Evolutionary conservation across 2,888 invertebrate species (phyloP), one percentile per base, ranked within the genome.

Genomic region (Plebejus melissa): DNA sequence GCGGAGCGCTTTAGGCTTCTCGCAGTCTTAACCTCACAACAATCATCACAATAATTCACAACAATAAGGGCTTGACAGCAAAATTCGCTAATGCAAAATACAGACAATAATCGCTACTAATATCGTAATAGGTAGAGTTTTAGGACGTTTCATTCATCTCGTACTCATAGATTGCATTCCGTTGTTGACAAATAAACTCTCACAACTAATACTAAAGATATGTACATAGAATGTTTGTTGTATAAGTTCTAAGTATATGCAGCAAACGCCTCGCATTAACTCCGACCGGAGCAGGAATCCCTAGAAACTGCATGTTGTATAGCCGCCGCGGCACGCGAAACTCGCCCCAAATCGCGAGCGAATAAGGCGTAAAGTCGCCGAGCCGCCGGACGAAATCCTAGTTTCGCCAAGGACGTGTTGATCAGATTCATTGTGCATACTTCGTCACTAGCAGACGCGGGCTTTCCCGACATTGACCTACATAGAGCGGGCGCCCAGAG

Each of bases 381-480:
- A 72, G 78, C 81, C 82, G 85, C 85, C 83, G 80, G 84, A 81
- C 82, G 82, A 85, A 86, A 85, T 85, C 86, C 88, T 90, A 90
- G 89, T 90, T 90, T 88, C 86, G 89, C 88, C 88, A 87, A 86
- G 87, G 90, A 87, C 88, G 89, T 91, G 92, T 92, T 91, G 93
- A 93, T 93, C 91, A 89, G 93, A 91, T 92, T 93, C 91, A 91
- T 91, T 92, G 93, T 93, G 93, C 93, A 93, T 93, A 93, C 89
- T 93, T 88, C 91, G 93, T 93, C 93, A 93, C 91, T 89, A 91
- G 93, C 89, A 93, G 93, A 93, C 93, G 92, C 93, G 93, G 93
- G 93, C 91, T 94, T 94, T 93, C 94, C 94, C 94, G 94, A 92
- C 94, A 94, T 94, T 94, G 94, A 94, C 94, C 94, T 93, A 94